A percentile compares a stretch with the other conserved stretches of the same genome.
Evolutionary conservation across 1,140 invertebrate species (phyloP).

Genomic region (Monomorium pharaonis): DNA sequence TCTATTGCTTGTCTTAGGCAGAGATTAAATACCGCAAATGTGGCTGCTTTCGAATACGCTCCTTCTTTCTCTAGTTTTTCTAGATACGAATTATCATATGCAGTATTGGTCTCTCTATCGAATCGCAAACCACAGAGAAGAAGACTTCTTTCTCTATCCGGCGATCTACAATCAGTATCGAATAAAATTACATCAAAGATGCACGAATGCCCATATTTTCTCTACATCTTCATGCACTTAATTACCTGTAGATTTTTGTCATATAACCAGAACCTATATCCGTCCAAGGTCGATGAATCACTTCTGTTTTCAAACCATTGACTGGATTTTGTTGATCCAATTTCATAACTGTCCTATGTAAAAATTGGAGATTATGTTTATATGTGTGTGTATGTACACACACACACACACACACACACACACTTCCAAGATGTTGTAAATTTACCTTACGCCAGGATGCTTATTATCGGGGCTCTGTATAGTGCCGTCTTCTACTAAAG

Average conservation of each 20-base stretch:
- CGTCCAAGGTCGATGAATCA: constrained; percentile 79
- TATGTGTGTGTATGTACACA: no score
- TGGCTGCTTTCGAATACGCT: constrained; percentile 93
- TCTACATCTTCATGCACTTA: background rate
- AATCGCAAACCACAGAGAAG: constrained; percentile 95
- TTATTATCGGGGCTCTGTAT: constrained; percentile 86
- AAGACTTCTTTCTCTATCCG: constrained; percentile 91
- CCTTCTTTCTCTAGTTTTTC: constrained; percentile 88
- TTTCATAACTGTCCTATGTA: constrained; percentile 81
- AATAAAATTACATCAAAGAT: background rate
- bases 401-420: background rate
- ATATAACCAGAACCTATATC: constrained; percentile 83
- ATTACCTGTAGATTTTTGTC: constrained; percentile 83
- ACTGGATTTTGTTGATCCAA: constrained; percentile 78
- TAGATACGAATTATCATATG: constrained; percentile 85
- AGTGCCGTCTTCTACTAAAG: constrained; percentile 89
- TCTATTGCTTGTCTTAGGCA: constrained; percentile 93
- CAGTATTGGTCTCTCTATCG: constrained; percentile 87
- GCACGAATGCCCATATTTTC: background rate
- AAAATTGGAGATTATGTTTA: constrained; percentile 24
- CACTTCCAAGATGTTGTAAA: background rate
- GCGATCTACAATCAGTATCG: constrained; percentile 85
- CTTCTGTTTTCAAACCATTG: constrained; percentile 81
- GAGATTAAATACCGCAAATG: constrained; percentile 95
- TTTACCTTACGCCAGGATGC: constrained; percentile 89